Conservation (phyloP, 2,113 vertebrate genomes). For the Podilymbus podiceps region DNA sequence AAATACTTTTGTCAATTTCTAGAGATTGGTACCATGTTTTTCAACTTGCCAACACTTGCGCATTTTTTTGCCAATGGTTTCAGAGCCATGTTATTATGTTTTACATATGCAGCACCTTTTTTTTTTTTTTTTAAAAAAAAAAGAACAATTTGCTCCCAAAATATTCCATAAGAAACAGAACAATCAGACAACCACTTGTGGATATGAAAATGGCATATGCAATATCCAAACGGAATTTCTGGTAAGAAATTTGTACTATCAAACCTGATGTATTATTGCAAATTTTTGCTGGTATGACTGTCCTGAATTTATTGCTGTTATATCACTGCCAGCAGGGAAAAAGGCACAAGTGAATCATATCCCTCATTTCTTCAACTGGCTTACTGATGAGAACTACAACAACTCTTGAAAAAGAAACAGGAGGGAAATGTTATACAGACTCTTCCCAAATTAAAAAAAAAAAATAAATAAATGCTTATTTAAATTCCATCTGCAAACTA, state of each 20-base stretch:
- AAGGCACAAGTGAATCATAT: constrained; percentile 11
- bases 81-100: neutral
- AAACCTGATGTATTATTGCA: neutral
- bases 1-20: neutral
- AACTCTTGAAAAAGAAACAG: neutral
- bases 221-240: neutral
- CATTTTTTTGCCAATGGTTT: neutral
- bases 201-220: neutral
- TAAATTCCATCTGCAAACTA: neutral
- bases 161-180: neutral
- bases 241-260: neutral
- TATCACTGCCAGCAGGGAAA: neutral
- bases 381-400: neutral
- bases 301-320: neutral
- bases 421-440: neutral
- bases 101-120: neutral
- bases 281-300: neutral
- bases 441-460: neutral
- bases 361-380: neutral
- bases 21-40: neutral
- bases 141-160: neutral
- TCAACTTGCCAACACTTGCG: neutral
- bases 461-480: neutral
- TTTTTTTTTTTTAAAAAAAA: neutral
- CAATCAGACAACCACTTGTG: neutral